Percentiles rank a stretch among this genome's conserved stretches.
Conservation (phyloP, 2,888 invertebrate species). For the Pollenia labialis region DNA sequence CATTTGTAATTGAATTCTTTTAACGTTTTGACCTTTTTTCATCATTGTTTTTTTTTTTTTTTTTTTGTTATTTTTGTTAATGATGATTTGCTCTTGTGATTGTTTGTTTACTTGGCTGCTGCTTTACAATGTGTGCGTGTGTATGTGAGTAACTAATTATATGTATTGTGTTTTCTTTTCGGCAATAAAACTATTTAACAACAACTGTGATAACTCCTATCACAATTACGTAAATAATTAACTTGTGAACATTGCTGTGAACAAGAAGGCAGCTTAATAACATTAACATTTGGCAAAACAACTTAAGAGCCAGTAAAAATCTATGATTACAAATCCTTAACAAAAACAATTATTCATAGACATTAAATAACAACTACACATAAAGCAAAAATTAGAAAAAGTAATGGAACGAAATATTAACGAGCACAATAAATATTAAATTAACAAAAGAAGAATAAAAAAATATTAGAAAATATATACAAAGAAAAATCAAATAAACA, state of each 20-base stretch:
- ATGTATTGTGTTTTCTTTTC: slow-evolving; percentile 16
- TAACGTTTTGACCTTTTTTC: slow-evolving; percentile 52
- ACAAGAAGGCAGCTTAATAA: slow-evolving; percentile 52
- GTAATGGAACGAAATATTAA: too few relatives aligned
- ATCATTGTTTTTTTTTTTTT: slow-evolving; percentile 1
- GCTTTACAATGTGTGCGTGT: background rate
- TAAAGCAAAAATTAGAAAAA: too few relatives aligned
- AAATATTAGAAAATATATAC: too few relatives aligned
- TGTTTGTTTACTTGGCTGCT: slow-evolving; percentile 44
- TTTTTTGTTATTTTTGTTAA: too few relatives aligned
- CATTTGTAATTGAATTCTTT: slow-evolving; percentile 63
- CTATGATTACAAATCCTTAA: too few relatives aligned
- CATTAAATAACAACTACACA: too few relatives aligned
- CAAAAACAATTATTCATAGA: too few relatives aligned
- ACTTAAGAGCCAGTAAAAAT: too few relatives aligned
- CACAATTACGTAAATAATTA: slow-evolving; percentile 71
- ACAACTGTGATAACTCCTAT: slow-evolving; percentile 72
- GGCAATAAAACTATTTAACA: slow-evolving; percentile 67
- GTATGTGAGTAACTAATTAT: slow-evolving; percentile 13
- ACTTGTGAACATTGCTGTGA: slow-evolving; percentile 67
- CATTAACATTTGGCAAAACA: too few relatives aligned
- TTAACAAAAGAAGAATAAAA: too few relatives aligned
- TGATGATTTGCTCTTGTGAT: slow-evolving; percentile 28
- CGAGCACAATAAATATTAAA: too few relatives aligned
- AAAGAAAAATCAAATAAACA: too few relatives aligned